Evolutionary conservation across 64 coral and sea anemone species (phyloP), one percentile per base, ranked within the genome.

Genomic region (Exaiptasia diaphana): DNA sequence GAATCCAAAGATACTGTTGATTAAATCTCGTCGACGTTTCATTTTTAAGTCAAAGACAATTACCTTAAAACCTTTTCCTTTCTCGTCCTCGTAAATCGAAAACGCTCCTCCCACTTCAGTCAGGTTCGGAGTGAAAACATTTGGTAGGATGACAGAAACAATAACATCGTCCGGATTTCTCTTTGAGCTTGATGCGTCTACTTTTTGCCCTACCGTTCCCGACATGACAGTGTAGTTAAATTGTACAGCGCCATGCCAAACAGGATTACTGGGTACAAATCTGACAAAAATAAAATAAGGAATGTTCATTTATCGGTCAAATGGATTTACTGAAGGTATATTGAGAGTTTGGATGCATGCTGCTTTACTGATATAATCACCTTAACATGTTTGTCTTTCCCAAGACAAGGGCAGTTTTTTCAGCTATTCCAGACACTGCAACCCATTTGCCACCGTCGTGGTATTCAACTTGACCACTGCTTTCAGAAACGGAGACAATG

Each of bases 201-300:
- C 61, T 3, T 45, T 50, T 11, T 17, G 17, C 15, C 85, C 85
- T 8, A 42, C 75, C 0, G 75, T 43, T 21, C 85, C 85, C n/a
- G 61, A 21, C 41, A 69, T 71, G 28, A 88, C 85, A 4, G 75
- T 79, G 17, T 80, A 88, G 40, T 88, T 88, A 17, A 70, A 36
- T 27, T 79, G 33, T 4, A 88, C 59, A 13, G 56, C 25, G 0
- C 85, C 85, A 33, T 88, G 85, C 39, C 50, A 76, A 15, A 17
- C n/a, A 29, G 75, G 33, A 17, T 80, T 64, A 2, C 23, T 27
- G 24, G 41, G 77, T 23, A 32, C 32, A 13, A 88, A 88, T 24
- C 85, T 88, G 23, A 0, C 17, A 35, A 56, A 25, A 42, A n/a
- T 29, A 14, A 17, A 6, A 23, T 37, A 60, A 73, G 17, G 10